phyloP scores from a whole-genome alignment of 2,888 invertebrate species.

The Poecilus cupreus region DNA sequence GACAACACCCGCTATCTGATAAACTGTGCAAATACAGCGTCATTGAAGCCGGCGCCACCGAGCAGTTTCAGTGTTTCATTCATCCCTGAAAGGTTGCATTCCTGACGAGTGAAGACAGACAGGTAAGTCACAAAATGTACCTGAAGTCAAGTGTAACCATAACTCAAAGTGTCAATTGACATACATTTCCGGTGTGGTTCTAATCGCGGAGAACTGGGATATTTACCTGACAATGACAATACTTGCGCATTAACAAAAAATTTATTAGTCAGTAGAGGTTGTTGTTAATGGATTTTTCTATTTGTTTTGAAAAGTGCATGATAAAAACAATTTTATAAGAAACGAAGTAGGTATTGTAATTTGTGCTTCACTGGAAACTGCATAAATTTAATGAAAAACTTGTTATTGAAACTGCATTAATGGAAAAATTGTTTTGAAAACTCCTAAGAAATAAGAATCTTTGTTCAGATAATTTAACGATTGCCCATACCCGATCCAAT shows the following conservation, averaged over 20 bases:
- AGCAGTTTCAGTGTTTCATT: constrained; percentile 27
- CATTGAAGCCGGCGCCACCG: constrained; percentile 17
- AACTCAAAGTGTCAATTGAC: constrained; percentile 24
- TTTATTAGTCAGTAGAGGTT: background rate
- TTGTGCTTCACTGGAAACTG: background rate
- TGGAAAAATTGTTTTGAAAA: no score
- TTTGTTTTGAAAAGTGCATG: background rate
- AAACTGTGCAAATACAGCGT: background rate
- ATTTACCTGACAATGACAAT: constrained; percentile 18
- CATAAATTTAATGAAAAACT: no score
- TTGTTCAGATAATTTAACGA: no score
- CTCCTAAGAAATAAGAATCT: no score
- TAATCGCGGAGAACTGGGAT: background rate
- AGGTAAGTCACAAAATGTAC: constrained; percentile 4
- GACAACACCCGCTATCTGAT: constrained; percentile 17
- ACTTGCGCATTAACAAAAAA: background rate
- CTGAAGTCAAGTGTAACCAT: constrained; percentile 10
- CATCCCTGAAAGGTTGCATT: constrained; percentile 11
- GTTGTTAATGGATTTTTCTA: background rate
- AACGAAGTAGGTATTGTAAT: background rate
- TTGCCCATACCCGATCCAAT: no score
- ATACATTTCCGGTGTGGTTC: constrained; percentile 19
- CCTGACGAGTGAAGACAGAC: background rate
- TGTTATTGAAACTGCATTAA: no score
- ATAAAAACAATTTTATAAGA: background rate